Evolutionary conservation across 92 coral and sea anemone genomes (phyloP).

Genomic region (Epizoanthus illoricatus): DNA sequence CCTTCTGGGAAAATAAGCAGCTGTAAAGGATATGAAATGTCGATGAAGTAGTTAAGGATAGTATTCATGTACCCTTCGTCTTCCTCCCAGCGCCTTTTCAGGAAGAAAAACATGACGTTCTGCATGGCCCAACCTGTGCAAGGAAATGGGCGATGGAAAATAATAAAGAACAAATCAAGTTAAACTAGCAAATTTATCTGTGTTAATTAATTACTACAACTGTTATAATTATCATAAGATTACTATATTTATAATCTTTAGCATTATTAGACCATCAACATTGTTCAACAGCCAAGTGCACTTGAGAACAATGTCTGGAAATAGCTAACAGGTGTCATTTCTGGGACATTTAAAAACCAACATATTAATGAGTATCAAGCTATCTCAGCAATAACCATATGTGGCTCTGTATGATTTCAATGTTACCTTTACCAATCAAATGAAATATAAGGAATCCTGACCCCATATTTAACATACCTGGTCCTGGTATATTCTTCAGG

Average conservation of each 20-base stretch:
- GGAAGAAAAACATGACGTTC: constrained; percentile 81
- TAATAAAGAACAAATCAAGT: neutral
- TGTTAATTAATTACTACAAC: neutral
- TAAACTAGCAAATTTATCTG: neutral
- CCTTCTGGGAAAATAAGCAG: constrained; percentile 97
- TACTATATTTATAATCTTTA: no score
- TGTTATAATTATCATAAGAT: neutral
- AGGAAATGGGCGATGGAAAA: neutral
- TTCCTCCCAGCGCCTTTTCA: constrained; percentile 85
- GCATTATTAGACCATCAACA: no score
- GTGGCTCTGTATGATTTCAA: no score
- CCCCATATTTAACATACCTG: constrained; percentile 50
- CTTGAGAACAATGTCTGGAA: no score
- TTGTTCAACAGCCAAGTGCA: no score
- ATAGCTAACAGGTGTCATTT: no score
- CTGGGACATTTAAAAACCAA: no score
- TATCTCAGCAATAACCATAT: no score
- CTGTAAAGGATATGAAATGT: constrained; percentile 75
- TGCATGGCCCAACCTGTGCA: constrained; percentile 99
- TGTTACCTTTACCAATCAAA: no score
- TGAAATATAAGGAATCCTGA: no score
- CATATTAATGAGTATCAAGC: no score
- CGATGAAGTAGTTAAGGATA: constrained; percentile 77
- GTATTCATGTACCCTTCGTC: constrained; percentile 77
- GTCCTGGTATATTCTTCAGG: constrained; percentile 88